Base-by-base conservation (phyloP, 2,113 vertebrate species). In the Loxodonta africana region DNA sequence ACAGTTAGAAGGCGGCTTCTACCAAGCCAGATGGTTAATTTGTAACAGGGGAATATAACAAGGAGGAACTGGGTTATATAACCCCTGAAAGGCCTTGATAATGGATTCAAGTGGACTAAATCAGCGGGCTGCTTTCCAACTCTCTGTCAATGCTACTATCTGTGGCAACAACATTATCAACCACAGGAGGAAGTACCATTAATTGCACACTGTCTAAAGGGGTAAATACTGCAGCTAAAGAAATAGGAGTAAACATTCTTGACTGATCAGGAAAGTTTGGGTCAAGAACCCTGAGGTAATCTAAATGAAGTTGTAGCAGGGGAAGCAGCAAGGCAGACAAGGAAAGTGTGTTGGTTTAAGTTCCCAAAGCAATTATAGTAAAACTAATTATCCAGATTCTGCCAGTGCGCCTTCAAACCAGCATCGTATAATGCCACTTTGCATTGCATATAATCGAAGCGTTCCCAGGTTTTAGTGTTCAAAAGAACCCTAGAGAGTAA, bases 1-100 rank as follows among this genome's bases (percentile, higher is more conserved):
- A 95, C 88, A 96, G 94, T 98, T 97, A 97, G 97, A 97, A 98
- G 76, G 74, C 77, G 98, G 90, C 71, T 96, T 95, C 91, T 90
- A 93, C 88, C 48, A 96, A 98, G 95, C 96, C 98, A 98, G 98
- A 98, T 98, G 98, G 98, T 97, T 96, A 98, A 98, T 83, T 51
- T 73, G 65, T 65, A 97, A 85, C 96, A 71, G 41, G 96, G 96
- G 97, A 96, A 62, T 95, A 81, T 30, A 86, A 96, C 65, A 96
- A 97, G 91, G 48, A 96, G 73, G 85, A 97, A 97, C 80, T 51
- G 41, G 96, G 57, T 97, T 98, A 95, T 83, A 90, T 62, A 98
- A 96, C 60, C 76, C 97, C 96, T 88, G 80, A 97, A 95, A 97
- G 96, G 86, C 95, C 88, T 88, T 95, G 71, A 91, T 94, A 96